Evolutionary conservation across 2,797 vertebrate genomes (phyloP).

Genomic region (Megaceryle alcyon): DNA sequence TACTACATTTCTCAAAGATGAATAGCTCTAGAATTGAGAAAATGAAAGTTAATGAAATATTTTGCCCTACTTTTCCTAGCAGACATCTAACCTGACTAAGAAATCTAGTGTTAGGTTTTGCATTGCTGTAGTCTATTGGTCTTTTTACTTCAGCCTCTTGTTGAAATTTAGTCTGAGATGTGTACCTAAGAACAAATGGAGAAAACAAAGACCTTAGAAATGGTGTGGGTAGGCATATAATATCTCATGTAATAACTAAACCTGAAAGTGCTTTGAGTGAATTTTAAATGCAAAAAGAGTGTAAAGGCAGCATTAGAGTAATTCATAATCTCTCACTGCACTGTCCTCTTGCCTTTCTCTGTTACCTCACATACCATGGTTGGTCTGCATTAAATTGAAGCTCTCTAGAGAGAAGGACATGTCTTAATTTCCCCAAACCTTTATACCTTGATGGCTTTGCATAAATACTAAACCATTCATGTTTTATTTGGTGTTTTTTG

Average conservation of each 20-base stretch:
- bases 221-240: neutral
- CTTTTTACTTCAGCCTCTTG: neutral
- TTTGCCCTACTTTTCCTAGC: neutral
- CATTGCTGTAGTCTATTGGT: neutral
- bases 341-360: neutral
- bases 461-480: neutral
- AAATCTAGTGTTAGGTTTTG: neutral
- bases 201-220: neutral
- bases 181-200: neutral
- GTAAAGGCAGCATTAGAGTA: neutral
- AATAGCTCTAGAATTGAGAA: neutral
- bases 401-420: neutral
- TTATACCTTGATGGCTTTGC: neutral
- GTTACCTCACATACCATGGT: neutral
- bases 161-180: neutral
- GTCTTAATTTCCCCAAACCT: neutral
- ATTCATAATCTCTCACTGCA: neutral
- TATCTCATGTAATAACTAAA: neutral
- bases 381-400: neutral
- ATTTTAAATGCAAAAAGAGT: neutral
- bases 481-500: neutral
- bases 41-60: conserved; percentile 11
- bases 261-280: neutral
- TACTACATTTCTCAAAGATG: neutral
- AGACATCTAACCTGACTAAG: neutral